These are phyloP conservation scores for Glaucomys volans DNA, from an alignment of 2,113 vertebrate genomes.

Conservation along the genomic window DNA sequence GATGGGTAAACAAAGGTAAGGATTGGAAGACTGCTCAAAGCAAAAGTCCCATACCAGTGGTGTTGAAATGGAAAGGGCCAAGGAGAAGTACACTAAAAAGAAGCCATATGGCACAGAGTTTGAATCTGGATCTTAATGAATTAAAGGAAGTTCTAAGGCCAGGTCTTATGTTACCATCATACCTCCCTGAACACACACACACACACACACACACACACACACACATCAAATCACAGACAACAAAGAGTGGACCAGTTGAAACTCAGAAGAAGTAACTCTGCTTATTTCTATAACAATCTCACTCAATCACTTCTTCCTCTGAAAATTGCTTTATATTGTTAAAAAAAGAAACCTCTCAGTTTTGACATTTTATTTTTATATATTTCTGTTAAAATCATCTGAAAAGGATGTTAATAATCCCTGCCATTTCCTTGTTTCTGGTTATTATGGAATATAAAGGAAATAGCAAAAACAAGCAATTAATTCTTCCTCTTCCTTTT, in stretches of 20 bases:
- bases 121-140: background rate
- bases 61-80: background rate
- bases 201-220: background rate
- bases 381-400: background rate
- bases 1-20: background rate
- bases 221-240: background rate
- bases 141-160: background rate
- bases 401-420: background rate
- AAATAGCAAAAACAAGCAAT: slow-evolving; percentile 56
- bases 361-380: background rate
- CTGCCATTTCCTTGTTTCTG: background rate
- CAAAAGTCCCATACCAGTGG: background rate
- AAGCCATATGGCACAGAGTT: background rate
- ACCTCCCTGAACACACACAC: background rate
- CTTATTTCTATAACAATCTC: background rate
- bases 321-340: background rate
- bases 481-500: slow-evolving; percentile 67
- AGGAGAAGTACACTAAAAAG: background rate
- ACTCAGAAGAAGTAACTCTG: background rate
- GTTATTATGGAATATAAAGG: slow-evolving; percentile 9
- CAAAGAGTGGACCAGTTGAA: background rate
- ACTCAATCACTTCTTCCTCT: background rate
- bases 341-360: background rate
- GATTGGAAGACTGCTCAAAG: background rate
- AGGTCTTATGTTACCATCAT: background rate